Evolutionary conservation across 1,140 invertebrate genomes (phyloP), one percentile per base, ranked within the genome.

Genomic region (Drosophila varians): DNA sequence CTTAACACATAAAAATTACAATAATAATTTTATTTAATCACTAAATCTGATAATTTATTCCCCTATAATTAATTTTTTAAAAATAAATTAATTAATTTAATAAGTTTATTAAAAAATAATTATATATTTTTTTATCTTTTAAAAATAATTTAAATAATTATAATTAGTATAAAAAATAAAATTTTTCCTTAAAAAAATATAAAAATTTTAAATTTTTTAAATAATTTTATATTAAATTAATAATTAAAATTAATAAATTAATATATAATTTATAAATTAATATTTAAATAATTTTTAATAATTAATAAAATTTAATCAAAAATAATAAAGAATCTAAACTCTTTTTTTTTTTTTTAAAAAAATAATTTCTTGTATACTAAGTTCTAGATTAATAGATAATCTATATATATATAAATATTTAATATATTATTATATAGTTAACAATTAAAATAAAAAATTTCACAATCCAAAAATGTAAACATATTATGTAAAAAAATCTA

Each of bases 401-500:
- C 16, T 69, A 66, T 70, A 77, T 75, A 52, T 52, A 78, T 82
- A 62, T 72, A 78, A 83, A 78, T 68, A 36, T 77, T 76, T 60
- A 69, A 74, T 73, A 60, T 76, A 69, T 64, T 31, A 52, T 46
- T 51, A 64, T 47, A 84, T 70, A 40, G 12, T 8, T 64, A 71
- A 14, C 18, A 43, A 65, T 71, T 52, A 18, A 83, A 70, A 77
- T 60, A 76, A 77, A 77, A 72, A 72, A 71, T 64, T 66, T 62
- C 42, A 48, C 54, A 55, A 66, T 66, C 19, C 42, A 72, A 66
- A 72, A 60, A 65, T 72, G 28, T 0, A 3, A 21, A 45, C 14
- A 60, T 45, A 54, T 21, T 16, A 18, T 8, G 45, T 61, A 62
- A 77, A 68, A 12, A 31, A 36, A 46, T 68, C 31, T 60, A 66